These are phyloP conservation scores for Carassius auratus DNA, from an alignment of 2,113 vertebrate genomes.

Conservation along the genomic window DNA sequence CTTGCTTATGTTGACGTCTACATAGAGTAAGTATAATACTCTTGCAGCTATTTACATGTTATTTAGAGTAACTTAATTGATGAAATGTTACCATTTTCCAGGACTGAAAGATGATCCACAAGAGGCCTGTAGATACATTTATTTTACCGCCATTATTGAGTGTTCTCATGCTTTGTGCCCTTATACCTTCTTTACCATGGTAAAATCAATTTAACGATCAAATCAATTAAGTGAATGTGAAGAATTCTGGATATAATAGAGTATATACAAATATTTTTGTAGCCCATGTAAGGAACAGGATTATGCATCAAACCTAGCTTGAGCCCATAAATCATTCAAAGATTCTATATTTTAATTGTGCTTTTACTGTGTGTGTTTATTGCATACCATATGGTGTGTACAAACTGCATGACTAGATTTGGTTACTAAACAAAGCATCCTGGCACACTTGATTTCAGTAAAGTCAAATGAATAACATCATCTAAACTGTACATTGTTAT, in stretches of 20 bases:
- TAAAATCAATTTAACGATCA: background rate
- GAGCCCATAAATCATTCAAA: too few species aligned
- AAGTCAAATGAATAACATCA: too few species aligned
- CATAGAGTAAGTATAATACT: conserved; percentile 30
- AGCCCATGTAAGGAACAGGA: too few species aligned
- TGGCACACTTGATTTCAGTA: too few species aligned
- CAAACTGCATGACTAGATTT: too few species aligned
- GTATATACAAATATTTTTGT: too few species aligned
- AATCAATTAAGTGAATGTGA: too few species aligned
- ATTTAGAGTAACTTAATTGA: background rate
- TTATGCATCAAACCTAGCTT: too few species aligned
- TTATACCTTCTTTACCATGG: background rate
- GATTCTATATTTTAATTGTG: background rate
- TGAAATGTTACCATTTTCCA: background rate
- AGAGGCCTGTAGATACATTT: background rate
- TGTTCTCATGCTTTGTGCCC: background rate
- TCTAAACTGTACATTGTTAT: too few species aligned
- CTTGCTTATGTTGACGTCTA: conserved; percentile 19
- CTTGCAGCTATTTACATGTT: background rate
- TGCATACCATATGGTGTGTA: too few species aligned
- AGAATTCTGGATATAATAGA: too few species aligned
- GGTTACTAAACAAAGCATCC: too few species aligned
- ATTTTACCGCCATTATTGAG: background rate
- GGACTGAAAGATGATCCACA: background rate
- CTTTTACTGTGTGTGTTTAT: background rate